A percentile compares a stretch with the other conserved stretches of the same genome.
These are phyloP conservation scores for Craterocephalus amniculus DNA, from an alignment of 2,797 vertebrate genomes.

Conservation along the genomic window DNA sequence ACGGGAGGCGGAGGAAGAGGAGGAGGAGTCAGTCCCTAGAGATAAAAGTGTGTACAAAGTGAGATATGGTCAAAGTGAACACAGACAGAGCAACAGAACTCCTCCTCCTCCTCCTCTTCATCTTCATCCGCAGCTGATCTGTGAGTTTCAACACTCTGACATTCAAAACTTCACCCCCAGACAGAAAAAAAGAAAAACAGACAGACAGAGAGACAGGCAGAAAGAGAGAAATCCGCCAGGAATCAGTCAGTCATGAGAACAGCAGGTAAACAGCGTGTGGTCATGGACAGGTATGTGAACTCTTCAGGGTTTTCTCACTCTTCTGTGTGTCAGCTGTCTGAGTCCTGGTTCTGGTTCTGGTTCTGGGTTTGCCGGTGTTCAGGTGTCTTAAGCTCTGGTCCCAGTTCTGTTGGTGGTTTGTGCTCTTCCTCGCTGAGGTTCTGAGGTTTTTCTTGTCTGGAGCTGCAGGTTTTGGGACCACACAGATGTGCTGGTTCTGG, in stretches of 20 bases:
- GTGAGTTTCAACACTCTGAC: constrained; percentile 52
- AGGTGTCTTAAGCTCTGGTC: neutral
- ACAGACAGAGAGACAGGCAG: too few relatives aligned
- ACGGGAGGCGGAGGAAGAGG: neutral
- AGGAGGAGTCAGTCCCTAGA: constrained; percentile 55
- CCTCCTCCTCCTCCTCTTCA: constrained; percentile 15
- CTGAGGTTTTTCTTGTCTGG: neutral
- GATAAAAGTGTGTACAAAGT: constrained; percentile 44
- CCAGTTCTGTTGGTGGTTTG: neutral
- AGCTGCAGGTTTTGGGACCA: too few relatives aligned
- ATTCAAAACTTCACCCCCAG: constrained; percentile 7
- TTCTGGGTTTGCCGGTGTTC: neutral
- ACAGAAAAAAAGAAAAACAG: neutral
- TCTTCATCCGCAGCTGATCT: constrained; percentile 23
- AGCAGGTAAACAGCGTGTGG: neutral
- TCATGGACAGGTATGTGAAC: constrained; percentile 34
- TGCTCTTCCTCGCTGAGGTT: neutral
- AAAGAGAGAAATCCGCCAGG: too few relatives aligned
- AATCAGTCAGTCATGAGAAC: too few relatives aligned
- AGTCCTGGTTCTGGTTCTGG: neutral
- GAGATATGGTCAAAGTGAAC: constrained; percentile 19
- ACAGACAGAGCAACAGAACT: constrained; percentile 19
- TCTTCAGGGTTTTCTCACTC: neutral
- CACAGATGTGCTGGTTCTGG: too few relatives aligned
- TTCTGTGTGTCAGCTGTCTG: too few relatives aligned